Evolutionary conservation across 2,888 invertebrate species (phyloP).

Genomic region (Nephrocerus scutellatus): DNA sequence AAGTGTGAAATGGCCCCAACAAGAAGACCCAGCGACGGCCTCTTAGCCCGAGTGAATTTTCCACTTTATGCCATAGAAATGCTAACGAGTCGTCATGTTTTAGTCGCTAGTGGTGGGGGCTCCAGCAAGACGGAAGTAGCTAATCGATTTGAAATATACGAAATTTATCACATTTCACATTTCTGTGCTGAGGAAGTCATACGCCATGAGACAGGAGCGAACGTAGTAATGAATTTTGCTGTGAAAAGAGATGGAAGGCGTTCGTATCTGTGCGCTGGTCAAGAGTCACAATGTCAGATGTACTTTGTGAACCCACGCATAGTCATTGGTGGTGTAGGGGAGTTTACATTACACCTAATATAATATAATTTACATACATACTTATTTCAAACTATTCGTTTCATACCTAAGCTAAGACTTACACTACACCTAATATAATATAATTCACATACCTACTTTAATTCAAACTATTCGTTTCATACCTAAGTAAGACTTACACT

Average conservation of each 20-base stretch:
- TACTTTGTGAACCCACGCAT: constrained; percentile 64
- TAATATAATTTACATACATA: too few relatives aligned
- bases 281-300: constrained; percentile 84
- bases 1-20: constrained; percentile 59
- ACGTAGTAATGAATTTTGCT: constrained; percentile 88
- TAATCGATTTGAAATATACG: constrained; percentile 95
- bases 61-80: constrained; percentile 87
- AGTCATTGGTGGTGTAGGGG: constrained; percentile 51
- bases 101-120: constrained; percentile 97
- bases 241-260: constrained; percentile 65
- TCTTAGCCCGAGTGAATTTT: constrained; percentile 83
- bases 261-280: constrained; percentile 79
- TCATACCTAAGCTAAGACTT: too few relatives aligned
- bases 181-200: constrained; percentile 84
- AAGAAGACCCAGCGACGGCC: constrained; percentile 58
- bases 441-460: too few relatives aligned
- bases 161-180: constrained; percentile 72
- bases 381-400: too few relatives aligned
- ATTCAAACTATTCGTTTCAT: too few relatives aligned
- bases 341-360: too few relatives aligned
- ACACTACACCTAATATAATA: too few relatives aligned
- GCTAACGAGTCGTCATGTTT: constrained; percentile 83
- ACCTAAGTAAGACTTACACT: too few relatives aligned
- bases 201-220: constrained; percentile 80
- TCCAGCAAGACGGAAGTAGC: constrained; percentile 94